These are phyloP conservation scores for Hipparchia semele DNA, from an alignment of 2,888 invertebrate genomes.

Conservation along the genomic window DNA sequence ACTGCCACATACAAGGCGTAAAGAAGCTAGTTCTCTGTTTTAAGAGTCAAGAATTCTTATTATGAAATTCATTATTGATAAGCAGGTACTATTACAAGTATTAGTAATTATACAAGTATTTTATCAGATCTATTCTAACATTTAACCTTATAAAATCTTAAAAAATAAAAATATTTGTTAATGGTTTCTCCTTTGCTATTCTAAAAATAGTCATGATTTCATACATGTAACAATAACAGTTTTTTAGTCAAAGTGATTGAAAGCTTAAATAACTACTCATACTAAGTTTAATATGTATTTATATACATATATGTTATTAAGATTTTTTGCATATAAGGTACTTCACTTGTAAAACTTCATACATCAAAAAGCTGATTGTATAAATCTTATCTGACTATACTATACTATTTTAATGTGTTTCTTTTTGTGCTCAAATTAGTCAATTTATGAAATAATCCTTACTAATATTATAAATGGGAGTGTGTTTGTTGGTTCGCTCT, in stretches of 20 bases:
- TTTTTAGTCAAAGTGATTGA: too few relatives aligned
- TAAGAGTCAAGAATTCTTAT: too few relatives aligned
- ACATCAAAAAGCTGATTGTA: background rate
- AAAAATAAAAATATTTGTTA: background rate
- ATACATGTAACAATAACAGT: background rate
- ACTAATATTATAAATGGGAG: too few relatives aligned
- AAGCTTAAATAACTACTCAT: too few relatives aligned
- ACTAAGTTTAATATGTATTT: too few relatives aligned
- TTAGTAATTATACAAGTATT: too few relatives aligned
- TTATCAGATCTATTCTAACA: background rate
- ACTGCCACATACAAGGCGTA: background rate
- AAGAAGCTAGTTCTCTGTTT: too few relatives aligned
- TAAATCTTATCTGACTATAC: background rate
- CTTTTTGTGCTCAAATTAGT: too few relatives aligned
- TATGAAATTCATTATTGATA: too few relatives aligned
- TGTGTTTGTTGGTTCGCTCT: too few relatives aligned
- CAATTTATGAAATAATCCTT: too few relatives aligned
- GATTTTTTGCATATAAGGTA: background rate
- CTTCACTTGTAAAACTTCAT: background rate
- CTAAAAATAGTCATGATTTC: background rate
- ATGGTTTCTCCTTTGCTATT: background rate
- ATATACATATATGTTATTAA: too few relatives aligned
- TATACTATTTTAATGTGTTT: background rate
- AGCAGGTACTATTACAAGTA: background rate
- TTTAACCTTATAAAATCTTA: background rate